These are phyloP conservation scores for Pharmacophagus antenor DNA, from an alignment of 2,888 invertebrate species.

Conservation along the genomic window DNA sequence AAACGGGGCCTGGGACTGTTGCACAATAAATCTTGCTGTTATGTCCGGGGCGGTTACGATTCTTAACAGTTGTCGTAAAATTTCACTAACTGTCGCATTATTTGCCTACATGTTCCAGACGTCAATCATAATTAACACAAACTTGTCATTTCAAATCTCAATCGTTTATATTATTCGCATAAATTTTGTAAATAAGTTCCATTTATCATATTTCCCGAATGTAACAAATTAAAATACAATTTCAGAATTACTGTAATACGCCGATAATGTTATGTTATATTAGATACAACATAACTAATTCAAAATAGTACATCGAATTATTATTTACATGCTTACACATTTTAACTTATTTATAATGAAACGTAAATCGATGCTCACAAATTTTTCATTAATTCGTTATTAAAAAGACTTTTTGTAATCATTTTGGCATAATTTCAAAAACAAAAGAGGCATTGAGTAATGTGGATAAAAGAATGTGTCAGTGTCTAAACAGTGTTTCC, in stretches of 20 bases:
- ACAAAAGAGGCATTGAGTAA: no score
- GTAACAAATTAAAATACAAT: neutral
- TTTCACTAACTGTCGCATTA: neutral
- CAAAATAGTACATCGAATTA: no score
- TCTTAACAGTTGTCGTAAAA: conserved; percentile 7
- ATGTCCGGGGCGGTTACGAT: conserved; percentile 8
- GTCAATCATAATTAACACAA: neutral
- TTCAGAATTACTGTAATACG: no score
- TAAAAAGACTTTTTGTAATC: neutral
- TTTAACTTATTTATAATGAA: no score
- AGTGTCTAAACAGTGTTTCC: no score
- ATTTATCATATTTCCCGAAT: neutral
- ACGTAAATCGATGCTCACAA: no score
- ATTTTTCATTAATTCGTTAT: neutral
- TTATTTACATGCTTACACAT: no score
- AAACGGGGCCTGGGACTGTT: conserved; percentile 10
- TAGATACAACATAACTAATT: no score
- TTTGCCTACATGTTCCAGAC: neutral
- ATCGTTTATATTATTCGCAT: neutral
- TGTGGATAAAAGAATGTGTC: no score
- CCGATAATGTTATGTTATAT: no score
- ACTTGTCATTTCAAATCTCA: neutral
- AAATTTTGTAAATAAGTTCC: neutral
- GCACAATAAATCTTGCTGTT: conserved; percentile 6
- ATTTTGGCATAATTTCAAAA: neutral